Percentiles rank a stretch among this genome's conserved stretches.
phyloP scores from a whole-genome alignment of 2,888 invertebrate species.

The Euclidia mi region DNA sequence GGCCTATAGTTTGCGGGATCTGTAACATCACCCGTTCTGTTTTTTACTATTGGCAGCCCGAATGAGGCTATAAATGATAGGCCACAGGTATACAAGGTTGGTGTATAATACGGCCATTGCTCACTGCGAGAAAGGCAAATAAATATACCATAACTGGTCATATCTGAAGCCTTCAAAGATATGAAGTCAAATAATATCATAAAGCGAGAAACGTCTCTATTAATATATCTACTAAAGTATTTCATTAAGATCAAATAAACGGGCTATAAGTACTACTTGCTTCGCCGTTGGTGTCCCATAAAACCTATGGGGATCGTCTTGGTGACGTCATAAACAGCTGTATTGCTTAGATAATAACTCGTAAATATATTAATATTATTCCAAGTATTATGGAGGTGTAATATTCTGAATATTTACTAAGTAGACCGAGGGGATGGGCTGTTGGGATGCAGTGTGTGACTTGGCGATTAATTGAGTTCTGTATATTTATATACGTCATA shows the following conservation, averaged over 20 bases:
- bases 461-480: too few relatives aligned
- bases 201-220: constrained; percentile 8
- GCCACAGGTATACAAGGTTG: too few relatives aligned
- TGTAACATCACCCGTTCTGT: too few relatives aligned
- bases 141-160: neutral
- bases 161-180: neutral
- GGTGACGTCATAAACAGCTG: constrained; percentile 68
- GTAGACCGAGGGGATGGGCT: too few relatives aligned
- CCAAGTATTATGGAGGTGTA: neutral
- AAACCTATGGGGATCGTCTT: constrained; percentile 58
- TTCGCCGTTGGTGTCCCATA: constrained; percentile 58
- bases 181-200: neutral
- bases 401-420: too few relatives aligned
- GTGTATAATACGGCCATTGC: too few relatives aligned
- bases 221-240: constrained; percentile 14
- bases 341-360: constrained; percentile 64
- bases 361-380: constrained; percentile 66
- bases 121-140: too few relatives aligned
- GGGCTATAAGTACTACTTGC: constrained; percentile 45
- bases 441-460: too few relatives aligned
- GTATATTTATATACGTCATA: too few relatives aligned
- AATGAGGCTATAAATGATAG: too few relatives aligned
- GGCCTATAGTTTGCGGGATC: too few relatives aligned
- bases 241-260: constrained; percentile 27
- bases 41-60: too few relatives aligned